Evolutionary conservation across 2,888 invertebrate genomes (phyloP), one percentile per base, ranked within the genome.

Genomic region (Cinara cedri): DNA sequence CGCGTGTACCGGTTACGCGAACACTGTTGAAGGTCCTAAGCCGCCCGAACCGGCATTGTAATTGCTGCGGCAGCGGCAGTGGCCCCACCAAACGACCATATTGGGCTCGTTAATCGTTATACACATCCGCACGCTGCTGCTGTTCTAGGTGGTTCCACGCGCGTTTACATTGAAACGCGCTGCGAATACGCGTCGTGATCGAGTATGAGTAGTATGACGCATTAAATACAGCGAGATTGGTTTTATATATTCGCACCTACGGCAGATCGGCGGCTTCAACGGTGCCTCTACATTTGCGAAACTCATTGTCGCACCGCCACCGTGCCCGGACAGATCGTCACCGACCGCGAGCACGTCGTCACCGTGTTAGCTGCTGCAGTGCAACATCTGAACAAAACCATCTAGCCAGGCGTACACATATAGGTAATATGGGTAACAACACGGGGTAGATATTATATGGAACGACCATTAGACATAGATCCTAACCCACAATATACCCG

Each of bases 1-100:
- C 49, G 72, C 72, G 62, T 24, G 54, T 26, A 81, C 82, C 70
- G 78, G 82, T 80, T 74, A 70, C 78, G 72, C 78, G 82, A 72
- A 74, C 71, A 72, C 72, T 78, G 55, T 72, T 78, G 81, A 78
- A 82, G 68, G 81, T 74, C 42, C 49, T 65, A 68, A 34, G 71
- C 60, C 80, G 46, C 60, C 46, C 34, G 57, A 60, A 65, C 57
- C 19, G 55, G 54, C 76, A 76, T 65, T 76, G 57, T 81, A 34
- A n/a, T 72, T 55, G 51, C 3, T 13, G 70, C 66, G 14, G 34
- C 26, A 46, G 44, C 54, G 54, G 63, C 66, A 46, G 76, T 21
- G 74, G 78, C 78, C 78, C 66, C 81, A 78, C 81, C 76, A 81
- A 78, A 78, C 81, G 71, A 75, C 81, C 82, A 81, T 82, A 82